Evolutionary conservation across 1,140 invertebrate species (phyloP), one percentile per base, ranked within the genome.

Genomic region (Tetragonula clypearis): DNA sequence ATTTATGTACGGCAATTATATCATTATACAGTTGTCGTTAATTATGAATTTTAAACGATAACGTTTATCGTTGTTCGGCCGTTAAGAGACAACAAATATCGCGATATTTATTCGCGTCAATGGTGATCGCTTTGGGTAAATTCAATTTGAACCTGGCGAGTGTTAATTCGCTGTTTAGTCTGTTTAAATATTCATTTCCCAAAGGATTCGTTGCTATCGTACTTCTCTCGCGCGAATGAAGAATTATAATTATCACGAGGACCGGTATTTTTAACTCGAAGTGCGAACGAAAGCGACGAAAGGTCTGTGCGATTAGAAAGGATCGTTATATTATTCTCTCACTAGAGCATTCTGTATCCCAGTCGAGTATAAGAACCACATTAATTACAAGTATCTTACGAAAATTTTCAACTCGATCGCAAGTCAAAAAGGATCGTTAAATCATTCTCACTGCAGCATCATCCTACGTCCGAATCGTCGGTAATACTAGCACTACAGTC

Each of bases 41-140:
- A 78, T 78, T 74, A 71, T 60, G 9, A 49, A 53, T 83, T 83
- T 77, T 58, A 78, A 77, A 69, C 55, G 41, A 69, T 53, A 21
- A 12, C 21, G 23, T n/a, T 60, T 77, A 78, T 53, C 65, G 41
- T 53, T 30, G 23, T 4, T 55, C 56, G 17, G 21, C 19, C 41
- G 68, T n/a, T 53, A 60, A 71, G 19, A 60, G 35, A 72, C 26
- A 56, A 19, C 17, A 19, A 56, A 60, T 35, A 73, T 71, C 21
- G 9, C 17, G 12, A 35, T 55, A 15, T 30, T 17, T 55, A 23
- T 30, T 23, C 55, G 17, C 6, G 21, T 56, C 9, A 14, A 19
- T 17, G 49, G 11, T 30, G 12, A 17, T 19, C 76, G 14, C n/a
- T 56, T 15, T 41, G 1, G 14, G 23, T 35, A 35, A 35, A 77